Conservation (phyloP, 2,797 vertebrate genomes). For the Oryzias dopingdopingensis region DNA sequence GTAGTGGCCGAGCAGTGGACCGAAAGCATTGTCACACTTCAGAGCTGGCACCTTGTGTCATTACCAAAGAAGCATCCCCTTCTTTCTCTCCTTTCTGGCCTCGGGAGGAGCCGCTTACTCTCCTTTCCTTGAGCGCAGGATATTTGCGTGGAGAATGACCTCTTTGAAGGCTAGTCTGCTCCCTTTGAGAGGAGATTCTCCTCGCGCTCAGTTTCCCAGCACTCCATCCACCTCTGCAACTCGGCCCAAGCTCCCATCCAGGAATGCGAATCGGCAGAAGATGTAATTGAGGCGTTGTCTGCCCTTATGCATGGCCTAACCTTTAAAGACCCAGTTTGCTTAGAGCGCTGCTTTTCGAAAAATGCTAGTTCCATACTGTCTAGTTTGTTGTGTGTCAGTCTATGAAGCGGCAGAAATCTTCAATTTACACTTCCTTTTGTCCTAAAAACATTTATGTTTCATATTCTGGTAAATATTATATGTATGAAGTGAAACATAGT, state of each 20-base stretch:
- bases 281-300: slow-evolving; percentile 68
- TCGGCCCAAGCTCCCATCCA: slow-evolving; percentile 53
- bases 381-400: slow-evolving; percentile 30
- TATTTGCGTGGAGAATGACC: slow-evolving; percentile 69
- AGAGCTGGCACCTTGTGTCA: slow-evolving; percentile 63
- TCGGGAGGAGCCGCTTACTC: slow-evolving; percentile 41
- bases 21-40: slow-evolving; percentile 71
- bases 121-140: slow-evolving; percentile 50
- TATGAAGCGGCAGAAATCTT: slow-evolving; percentile 6
- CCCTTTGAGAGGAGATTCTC: slow-evolving; percentile 74
- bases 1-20: slow-evolving; percentile 52
- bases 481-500: too few relatives aligned
- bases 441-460: too few relatives aligned
- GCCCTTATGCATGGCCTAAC: slow-evolving; percentile 55
- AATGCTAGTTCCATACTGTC: slow-evolving; percentile 32
- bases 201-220: slow-evolving; percentile 74
- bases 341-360: slow-evolving; percentile 38
- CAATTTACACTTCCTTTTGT: neutral
- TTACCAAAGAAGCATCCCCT: slow-evolving; percentile 53
- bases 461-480: too few relatives aligned
- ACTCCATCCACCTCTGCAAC: slow-evolving; percentile 59
- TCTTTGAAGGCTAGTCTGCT: slow-evolving; percentile 72
- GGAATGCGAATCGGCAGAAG: slow-evolving; percentile 70
- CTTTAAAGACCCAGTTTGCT: slow-evolving; percentile 51
- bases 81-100: slow-evolving; percentile 54